These are phyloP conservation scores for Sternotherus odoratus DNA, from an alignment of 2,797 vertebrate species.

Conservation along the genomic window DNA sequence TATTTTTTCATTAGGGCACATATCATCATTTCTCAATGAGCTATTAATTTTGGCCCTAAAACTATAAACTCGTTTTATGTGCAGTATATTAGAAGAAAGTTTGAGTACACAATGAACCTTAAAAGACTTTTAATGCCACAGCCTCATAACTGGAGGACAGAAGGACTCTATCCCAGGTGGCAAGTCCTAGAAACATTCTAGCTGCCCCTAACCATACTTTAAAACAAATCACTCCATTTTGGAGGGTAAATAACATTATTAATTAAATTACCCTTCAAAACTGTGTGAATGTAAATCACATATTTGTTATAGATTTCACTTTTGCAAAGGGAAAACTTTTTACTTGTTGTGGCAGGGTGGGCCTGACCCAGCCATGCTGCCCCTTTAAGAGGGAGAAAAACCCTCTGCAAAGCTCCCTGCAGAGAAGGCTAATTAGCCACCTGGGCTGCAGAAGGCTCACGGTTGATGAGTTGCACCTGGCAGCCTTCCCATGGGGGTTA, in stretches of 20 bases:
- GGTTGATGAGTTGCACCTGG: too few relatives aligned
- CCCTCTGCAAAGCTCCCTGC: too few relatives aligned
- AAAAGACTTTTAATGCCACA: not conserved
- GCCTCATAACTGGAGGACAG: accelerated
- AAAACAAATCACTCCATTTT: accelerated
- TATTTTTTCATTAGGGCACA: not conserved
- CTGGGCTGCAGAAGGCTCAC: too few relatives aligned
- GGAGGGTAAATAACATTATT: not conserved
- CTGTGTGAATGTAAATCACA: not conserved
- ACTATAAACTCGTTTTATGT: not conserved
- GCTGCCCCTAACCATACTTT: not conserved
- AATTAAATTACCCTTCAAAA: too few relatives aligned
- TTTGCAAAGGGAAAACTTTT: not conserved
- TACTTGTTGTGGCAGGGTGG: too few relatives aligned
- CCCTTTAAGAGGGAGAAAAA: too few relatives aligned
- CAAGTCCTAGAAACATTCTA: not conserved
- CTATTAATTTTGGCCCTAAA: not conserved
- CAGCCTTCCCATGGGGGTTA: too few relatives aligned
- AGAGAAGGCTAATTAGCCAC: too few relatives aligned
- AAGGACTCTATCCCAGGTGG: not conserved
- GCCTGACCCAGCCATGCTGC: too few relatives aligned
- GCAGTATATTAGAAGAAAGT: not conserved
- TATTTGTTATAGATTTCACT: not conserved
- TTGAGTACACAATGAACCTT: not conserved
- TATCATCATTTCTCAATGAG: not conserved